Evolutionary conservation across 2,888 invertebrate species (phyloP).

Genomic region (Xylophagus ater): DNA sequence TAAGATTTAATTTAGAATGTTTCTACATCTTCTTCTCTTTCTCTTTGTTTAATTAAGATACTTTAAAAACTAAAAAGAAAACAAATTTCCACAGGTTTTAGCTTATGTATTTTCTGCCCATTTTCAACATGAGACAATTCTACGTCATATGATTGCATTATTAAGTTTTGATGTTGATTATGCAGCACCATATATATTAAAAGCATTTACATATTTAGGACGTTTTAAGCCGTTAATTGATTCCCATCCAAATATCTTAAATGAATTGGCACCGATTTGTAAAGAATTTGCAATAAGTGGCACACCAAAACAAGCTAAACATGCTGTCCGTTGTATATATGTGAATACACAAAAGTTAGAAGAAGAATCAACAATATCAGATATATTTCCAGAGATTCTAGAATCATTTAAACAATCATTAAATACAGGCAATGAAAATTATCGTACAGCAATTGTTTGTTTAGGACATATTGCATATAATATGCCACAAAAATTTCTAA

Average conservation of each 20-base stretch:
- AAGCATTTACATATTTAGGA: conserved; percentile 76
- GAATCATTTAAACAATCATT: conserved; percentile 68
- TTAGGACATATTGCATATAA: conserved; percentile 90
- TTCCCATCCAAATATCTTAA: conserved; percentile 62
- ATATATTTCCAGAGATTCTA: conserved; percentile 71
- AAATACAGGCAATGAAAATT: conserved; percentile 63
- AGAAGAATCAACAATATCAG: conserved; percentile 21
- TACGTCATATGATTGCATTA: conserved; percentile 66
- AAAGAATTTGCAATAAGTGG: conserved; percentile 81
- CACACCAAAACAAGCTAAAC: conserved; percentile 91
- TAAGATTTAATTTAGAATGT: no score
- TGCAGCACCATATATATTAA: conserved; percentile 69
- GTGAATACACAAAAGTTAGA: conserved; percentile 55
- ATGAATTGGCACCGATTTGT: conserved; percentile 72
- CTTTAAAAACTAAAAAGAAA: no score
- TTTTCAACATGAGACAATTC: conserved; percentile 76
- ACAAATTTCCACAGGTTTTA: no score
- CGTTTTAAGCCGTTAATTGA: conserved; percentile 76
- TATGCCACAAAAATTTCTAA: conserved; percentile 79
- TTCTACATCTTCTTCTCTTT: no score
- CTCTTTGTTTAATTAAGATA: no score
- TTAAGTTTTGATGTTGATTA: conserved; percentile 55
- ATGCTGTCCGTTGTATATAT: conserved; percentile 84
- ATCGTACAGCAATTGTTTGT: conserved; percentile 87
- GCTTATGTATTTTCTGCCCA: conserved; percentile 89